A percentile compares a stretch with the other conserved stretches of the same genome.
phyloP scores from a whole-genome alignment of 2,797 vertebrate genomes.

The Notamacropus eugenii region DNA sequence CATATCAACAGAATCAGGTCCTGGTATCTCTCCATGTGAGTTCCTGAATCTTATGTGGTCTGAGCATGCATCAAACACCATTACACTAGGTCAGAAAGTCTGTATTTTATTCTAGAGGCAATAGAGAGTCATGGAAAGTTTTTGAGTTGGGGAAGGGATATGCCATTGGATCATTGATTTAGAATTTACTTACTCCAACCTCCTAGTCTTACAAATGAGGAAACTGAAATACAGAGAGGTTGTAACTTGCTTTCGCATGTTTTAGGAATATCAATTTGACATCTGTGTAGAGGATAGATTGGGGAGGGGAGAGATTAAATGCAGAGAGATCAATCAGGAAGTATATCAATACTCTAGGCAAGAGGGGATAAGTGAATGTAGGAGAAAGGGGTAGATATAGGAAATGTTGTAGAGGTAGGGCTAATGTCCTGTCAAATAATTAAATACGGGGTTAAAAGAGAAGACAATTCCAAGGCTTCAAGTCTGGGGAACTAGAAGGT shows the following conservation, averaged over 20 bases:
- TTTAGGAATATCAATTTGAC: not conserved
- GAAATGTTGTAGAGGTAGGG: not conserved
- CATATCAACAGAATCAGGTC: not conserved
- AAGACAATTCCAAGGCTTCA: not conserved
- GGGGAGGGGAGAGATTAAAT: not conserved
- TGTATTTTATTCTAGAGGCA: not conserved
- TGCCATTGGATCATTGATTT: not conserved
- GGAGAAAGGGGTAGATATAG: not conserved
- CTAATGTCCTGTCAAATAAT: not conserved
- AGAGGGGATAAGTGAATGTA: not conserved
- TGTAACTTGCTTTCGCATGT: not conserved
- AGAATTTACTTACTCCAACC: not conserved
- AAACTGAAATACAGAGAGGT: not conserved
- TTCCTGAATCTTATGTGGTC: not conserved
- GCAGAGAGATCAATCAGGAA: not conserved
- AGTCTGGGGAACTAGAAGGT: not conserved
- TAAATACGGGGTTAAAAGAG: not conserved
- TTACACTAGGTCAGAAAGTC: not conserved
- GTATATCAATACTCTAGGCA: not conserved
- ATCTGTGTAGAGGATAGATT: not conserved
- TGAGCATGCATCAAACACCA: not conserved
- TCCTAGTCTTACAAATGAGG: not conserved
- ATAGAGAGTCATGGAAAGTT: not conserved
- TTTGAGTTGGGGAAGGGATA: not conserved
- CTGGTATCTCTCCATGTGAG: not conserved